Evolutionary conservation across 35 echinoderm and acorn worm genomes (phyloP).

Genomic region (Ophiothrix spiculata): DNA sequence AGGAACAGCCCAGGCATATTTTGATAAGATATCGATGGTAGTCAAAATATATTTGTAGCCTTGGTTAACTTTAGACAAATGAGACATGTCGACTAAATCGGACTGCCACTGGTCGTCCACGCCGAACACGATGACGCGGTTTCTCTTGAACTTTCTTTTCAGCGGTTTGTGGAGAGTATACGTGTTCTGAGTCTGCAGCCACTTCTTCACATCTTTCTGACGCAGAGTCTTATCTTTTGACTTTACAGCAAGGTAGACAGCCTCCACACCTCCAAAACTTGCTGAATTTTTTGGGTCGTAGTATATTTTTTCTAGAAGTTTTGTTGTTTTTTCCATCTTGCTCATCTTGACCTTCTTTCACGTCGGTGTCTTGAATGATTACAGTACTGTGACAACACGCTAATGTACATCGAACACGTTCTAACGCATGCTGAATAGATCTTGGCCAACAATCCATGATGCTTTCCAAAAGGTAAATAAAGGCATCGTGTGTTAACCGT

Average conservation of each 20-base stretch:
- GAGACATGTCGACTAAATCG: conserved; percentile 47
- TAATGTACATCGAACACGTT: conserved; percentile 18
- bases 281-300: conserved; percentile 42
- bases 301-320: conserved; percentile 30
- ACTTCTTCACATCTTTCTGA: conserved; percentile 13
- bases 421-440: background rate
- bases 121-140: conserved; percentile 43
- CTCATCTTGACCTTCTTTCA: conserved; percentile 9
- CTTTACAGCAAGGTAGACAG: conserved; percentile 35
- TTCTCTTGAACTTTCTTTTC: conserved; percentile 35
- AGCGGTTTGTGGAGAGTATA: conserved; percentile 45
- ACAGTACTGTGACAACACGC: conserved; percentile 32
- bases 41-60: conserved; percentile 51
- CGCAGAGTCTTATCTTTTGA: background rate
- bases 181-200: conserved; percentile 29
- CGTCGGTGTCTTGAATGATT: conserved; percentile 14
- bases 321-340: background rate
- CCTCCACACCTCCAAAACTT: conserved; percentile 57
- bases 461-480: background rate
- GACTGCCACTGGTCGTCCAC: conserved; percentile 72
- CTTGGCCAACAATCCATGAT: conserved; percentile 52
- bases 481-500: background rate
- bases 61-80: conserved; percentile 25
- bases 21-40: conserved; percentile 64
- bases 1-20: conserved; percentile 58